phyloP scores from a whole-genome alignment of 1,140 invertebrate species.

The Phthorimaea operculella region DNA sequence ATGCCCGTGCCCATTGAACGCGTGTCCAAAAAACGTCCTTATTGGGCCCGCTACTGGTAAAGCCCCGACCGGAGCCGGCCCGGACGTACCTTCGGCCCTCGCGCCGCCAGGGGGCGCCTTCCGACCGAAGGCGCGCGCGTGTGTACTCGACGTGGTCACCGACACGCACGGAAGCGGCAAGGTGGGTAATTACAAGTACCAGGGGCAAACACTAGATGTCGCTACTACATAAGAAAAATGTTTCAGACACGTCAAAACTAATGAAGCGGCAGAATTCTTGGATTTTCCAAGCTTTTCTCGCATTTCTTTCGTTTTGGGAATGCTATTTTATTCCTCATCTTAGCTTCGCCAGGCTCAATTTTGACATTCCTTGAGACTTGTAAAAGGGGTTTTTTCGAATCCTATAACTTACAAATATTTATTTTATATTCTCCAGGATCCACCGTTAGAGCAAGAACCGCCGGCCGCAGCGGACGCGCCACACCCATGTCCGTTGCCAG shows the following conservation, averaged over 20 bases:
- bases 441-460: slow-evolving; percentile 69
- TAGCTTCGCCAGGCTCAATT: too few relatives aligned
- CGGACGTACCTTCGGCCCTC: slow-evolving; percentile 58
- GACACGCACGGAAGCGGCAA: slow-evolving; percentile 60
- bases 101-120: slow-evolving; percentile 59
- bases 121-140: slow-evolving; percentile 59
- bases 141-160: slow-evolving; percentile 45
- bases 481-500: slow-evolving; percentile 48
- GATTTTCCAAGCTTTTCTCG: too few relatives aligned
- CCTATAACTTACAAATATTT: neutral
- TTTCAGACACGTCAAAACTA: too few relatives aligned
- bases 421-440: slow-evolving; percentile 38
- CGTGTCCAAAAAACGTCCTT: slow-evolving; percentile 97
- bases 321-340: too few relatives aligned
- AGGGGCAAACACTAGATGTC: too few relatives aligned
- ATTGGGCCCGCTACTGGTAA: slow-evolving; percentile 96
- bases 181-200: slow-evolving; percentile 19
- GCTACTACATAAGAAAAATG: too few relatives aligned
- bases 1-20: slow-evolving; percentile 88
- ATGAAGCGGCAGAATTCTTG: too few relatives aligned
- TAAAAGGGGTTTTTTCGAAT: too few relatives aligned
- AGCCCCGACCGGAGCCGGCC: slow-evolving; percentile 65
- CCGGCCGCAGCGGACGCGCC: slow-evolving; percentile 69
- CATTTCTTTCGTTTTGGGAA: too few relatives aligned
- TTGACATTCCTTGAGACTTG: too few relatives aligned